Evolutionary conservation across 2,888 invertebrate species (phyloP).

Genomic region (Drosophila subsilvestris): DNA sequence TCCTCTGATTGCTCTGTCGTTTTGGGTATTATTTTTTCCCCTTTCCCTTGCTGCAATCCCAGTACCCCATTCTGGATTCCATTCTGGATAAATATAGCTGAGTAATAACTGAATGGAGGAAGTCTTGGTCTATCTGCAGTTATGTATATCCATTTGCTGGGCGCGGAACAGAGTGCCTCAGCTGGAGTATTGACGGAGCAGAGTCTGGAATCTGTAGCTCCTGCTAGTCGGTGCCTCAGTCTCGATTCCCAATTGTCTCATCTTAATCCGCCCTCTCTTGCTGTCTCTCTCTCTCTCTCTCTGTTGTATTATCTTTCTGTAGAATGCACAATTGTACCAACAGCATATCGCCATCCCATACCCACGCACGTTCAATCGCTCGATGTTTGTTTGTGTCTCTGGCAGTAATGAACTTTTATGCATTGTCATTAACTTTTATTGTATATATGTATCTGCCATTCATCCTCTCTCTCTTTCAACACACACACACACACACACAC

Average conservation of each 20-base stretch:
- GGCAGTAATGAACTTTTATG: constrained; percentile 75
- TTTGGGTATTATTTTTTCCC: constrained; percentile 25
- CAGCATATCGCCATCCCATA: constrained; percentile 8
- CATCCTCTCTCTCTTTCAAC: constrained; percentile 13
- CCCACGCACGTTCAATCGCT: constrained; percentile 20
- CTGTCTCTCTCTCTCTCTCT: background rate
- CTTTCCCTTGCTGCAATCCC: background rate
- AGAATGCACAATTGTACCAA: constrained; percentile 32
- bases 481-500: background rate
- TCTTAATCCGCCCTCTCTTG: background rate
- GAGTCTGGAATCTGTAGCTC: constrained; percentile 11
- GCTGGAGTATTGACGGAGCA: background rate
- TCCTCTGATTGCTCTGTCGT: constrained; percentile 44
- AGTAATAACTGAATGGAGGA: background rate
- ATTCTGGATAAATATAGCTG: background rate
- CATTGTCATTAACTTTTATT: constrained; percentile 77
- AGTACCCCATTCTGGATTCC: background rate
- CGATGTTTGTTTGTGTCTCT: constrained; percentile 50
- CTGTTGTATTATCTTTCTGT: background rate
- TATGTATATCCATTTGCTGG: too few species aligned
- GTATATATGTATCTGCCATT: constrained; percentile 64
- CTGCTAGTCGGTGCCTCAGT: constrained; percentile 4
- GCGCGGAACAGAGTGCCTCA: too few species aligned
- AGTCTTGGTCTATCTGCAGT: background rate
- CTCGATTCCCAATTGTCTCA: constrained; percentile 11